Percentiles rank a stretch among this genome's conserved stretches.
Evolutionary conservation across 2,888 invertebrate genomes (phyloP).

Genomic region (Siphonodentalium dalli): DNA sequence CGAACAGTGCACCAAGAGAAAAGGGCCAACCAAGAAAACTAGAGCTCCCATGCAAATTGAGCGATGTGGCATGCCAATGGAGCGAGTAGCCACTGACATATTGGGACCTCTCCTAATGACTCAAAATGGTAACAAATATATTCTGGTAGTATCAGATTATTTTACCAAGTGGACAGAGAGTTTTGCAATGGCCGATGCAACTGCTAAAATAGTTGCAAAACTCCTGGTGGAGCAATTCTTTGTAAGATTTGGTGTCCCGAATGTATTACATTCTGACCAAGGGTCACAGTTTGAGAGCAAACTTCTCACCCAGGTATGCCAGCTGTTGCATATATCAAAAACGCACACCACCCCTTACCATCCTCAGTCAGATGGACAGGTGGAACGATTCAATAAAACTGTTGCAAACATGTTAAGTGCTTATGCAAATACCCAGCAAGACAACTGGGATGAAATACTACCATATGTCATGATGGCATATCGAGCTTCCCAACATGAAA

Average conservation of each 20-base stretch:
- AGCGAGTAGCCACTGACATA: slow-evolving; percentile 18
- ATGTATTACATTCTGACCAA: slow-evolving; percentile 14
- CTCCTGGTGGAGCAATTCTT: slow-evolving; percentile 16
- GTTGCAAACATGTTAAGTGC: not conserved
- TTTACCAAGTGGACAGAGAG: slow-evolving; percentile 23
- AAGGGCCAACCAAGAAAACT: not conserved
- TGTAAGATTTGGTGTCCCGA: slow-evolving; percentile 12
- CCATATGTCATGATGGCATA: not conserved
- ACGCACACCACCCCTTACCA: slow-evolving; percentile 13
- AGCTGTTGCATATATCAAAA: slow-evolving; percentile 11
- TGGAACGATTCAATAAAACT: slow-evolving; percentile 7
- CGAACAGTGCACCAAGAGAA: not conserved
- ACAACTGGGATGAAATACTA: not conserved
- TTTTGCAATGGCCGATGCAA: slow-evolving; percentile 9
- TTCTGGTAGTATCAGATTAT: slow-evolving; percentile 18
- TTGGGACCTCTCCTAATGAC: slow-evolving; percentile 15
- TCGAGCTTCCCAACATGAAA: not conserved
- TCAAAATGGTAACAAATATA: slow-evolving; percentile 8
- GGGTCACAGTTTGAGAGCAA: slow-evolving; percentile 15
- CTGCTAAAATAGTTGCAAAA: slow-evolving; percentile 10
- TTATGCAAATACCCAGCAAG: not conserved
- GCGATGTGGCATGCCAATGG: slow-evolving; percentile 12
- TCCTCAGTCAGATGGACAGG: slow-evolving; percentile 14
- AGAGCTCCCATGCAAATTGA: slow-evolving; percentile 11
- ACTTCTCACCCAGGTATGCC: slow-evolving; percentile 16